These are phyloP conservation scores for Sphecodes monilicornis DNA, from an alignment of 2,888 invertebrate genomes.

Conservation along the genomic window DNA sequence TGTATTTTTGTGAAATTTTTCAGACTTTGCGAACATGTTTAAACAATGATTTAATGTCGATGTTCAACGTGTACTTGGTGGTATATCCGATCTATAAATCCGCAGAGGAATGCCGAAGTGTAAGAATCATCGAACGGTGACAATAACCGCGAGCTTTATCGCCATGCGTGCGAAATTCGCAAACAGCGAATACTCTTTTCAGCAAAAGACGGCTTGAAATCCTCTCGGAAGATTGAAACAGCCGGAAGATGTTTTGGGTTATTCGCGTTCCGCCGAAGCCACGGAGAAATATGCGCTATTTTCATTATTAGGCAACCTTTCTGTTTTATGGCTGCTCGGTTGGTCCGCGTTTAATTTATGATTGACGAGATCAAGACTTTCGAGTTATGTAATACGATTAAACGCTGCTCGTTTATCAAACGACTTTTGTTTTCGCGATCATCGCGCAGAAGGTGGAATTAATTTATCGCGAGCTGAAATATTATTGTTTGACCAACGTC, in stretches of 20 bases:
- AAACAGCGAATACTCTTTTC: not conserved
- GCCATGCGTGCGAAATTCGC: not conserved
- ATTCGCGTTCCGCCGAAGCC: constrained; percentile 1
- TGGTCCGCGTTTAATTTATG: constrained; percentile 11
- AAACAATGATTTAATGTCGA: no score
- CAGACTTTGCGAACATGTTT: no score
- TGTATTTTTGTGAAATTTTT: no score
- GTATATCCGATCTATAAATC: not conserved
- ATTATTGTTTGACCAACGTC: not conserved
- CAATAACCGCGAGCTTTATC: not conserved
- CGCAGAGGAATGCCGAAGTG: not conserved
- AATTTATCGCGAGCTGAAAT: not conserved
- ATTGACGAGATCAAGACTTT: not conserved
- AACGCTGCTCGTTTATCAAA: not conserved
- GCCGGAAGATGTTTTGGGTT: constrained; percentile 20
- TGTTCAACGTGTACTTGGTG: not conserved
- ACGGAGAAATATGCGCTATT: constrained; percentile 14
- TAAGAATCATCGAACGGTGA: no score
- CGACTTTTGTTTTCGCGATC: not conserved
- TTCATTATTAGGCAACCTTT: constrained; percentile 27
- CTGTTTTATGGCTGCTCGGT: constrained; percentile 8
- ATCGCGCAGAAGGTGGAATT: not conserved
- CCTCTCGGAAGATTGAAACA: not conserved
- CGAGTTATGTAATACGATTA: constrained; percentile 15
- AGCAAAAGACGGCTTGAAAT: not conserved